These are phyloP conservation scores for Pollimyrus isidori DNA, from an alignment of 2,113 vertebrate species.

Conservation along the genomic window DNA sequence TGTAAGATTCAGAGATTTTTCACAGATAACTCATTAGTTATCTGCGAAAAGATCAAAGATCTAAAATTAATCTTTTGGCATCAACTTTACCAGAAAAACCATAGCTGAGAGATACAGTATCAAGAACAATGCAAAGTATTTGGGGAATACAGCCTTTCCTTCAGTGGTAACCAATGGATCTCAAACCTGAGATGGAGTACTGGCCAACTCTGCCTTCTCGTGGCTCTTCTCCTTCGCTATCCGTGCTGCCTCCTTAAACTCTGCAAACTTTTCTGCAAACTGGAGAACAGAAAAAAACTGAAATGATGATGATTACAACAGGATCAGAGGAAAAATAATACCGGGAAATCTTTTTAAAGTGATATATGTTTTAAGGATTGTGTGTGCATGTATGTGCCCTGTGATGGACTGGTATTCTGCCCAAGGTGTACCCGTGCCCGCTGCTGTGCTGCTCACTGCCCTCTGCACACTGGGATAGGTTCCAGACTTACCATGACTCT, in stretches of 20 bases:
- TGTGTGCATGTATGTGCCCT: not conserved
- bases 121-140: not conserved
- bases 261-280: conserved; percentile 98
- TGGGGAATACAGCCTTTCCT: not conserved
- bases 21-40: not conserved
- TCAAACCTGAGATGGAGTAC: conserved; percentile 71
- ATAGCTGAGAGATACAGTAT: not conserved
- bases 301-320: not conserved
- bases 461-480: not conserved
- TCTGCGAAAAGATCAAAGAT: no score
- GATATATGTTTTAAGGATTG: not conserved
- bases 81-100: not conserved
- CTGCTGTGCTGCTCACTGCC: no score
- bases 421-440: not conserved
- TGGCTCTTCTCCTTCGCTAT: conserved; percentile 95
- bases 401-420: not conserved
- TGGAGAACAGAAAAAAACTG: conserved; percentile 39
- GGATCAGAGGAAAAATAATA: not conserved
- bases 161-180: not conserved
- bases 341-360: not conserved
- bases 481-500: not conserved
- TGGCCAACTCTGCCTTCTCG: conserved; percentile 95
- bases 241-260: conserved; percentile 95
- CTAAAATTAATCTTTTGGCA: not conserved
- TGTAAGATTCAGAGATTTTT: not conserved